Percentiles rank a stretch among this genome's conserved stretches.
Conservation (phyloP, 2,888 invertebrate genomes). For the Lasioglossum figueresi region DNA sequence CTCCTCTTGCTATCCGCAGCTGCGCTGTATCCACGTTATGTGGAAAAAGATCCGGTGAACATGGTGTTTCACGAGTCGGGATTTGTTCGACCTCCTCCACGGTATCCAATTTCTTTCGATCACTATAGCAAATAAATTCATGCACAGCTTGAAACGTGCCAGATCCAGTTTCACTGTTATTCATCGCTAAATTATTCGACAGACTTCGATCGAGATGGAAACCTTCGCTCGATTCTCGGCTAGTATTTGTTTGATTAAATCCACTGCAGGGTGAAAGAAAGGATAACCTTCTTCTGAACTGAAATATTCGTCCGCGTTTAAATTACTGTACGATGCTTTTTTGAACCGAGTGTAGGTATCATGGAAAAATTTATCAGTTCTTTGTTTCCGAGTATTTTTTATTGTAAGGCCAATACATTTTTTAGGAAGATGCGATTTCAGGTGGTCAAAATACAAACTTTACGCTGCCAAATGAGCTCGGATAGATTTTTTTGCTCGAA, state of each 20-base stretch:
- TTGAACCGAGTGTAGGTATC: neutral
- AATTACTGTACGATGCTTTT: neutral
- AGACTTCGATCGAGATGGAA: neutral
- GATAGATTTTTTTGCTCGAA: neutral
- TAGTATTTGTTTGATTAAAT: neutral
- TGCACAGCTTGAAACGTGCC: slow-evolving; percentile 31
- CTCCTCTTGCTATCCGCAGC: slow-evolving; percentile 10
- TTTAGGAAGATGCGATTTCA: neutral
- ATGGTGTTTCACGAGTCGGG: slow-evolving; percentile 50
- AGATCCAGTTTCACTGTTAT: slow-evolving; percentile 31
- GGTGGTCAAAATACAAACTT: neutral
- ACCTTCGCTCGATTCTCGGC: neutral
- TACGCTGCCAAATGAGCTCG: neutral
- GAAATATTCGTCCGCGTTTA: neutral
- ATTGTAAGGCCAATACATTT: neutral
- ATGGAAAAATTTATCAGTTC: neutral
- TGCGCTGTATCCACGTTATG: slow-evolving; percentile 13
- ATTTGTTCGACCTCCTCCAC: slow-evolving; percentile 51
- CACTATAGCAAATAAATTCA: slow-evolving; percentile 45
- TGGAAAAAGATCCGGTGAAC: slow-evolving; percentile 46
- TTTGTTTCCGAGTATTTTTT: neutral
- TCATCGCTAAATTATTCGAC: slow-evolving; percentile 32
- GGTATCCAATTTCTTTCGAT: slow-evolving; percentile 61
- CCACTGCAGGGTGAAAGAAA: neutral
- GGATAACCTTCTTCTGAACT: neutral